Base-by-base conservation (phyloP, 2,888 invertebrate species). In the Alloplasta piceator region DNA sequence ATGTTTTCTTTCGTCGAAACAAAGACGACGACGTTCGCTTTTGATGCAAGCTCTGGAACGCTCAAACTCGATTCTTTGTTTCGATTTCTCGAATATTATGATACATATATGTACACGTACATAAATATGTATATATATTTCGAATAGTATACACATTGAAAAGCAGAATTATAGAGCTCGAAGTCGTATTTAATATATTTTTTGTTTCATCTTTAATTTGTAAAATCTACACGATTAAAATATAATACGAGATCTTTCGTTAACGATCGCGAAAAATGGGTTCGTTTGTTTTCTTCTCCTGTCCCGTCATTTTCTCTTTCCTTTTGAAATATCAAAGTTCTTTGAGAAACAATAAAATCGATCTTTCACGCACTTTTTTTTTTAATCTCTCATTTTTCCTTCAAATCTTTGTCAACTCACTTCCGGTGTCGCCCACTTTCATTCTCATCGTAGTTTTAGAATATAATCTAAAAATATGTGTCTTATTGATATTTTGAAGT, bases 401-500 rank as follows among this genome's bases (percentile, higher is more conserved):
- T 26, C 26, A 26, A 26, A 26, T 26, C 26, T 26, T 26, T 12
- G 56, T 64, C 52, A 55, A 78, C 55, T 76, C 83, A 66, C 72
- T 56, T 71, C 72, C 48, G 76, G 82, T 78, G 73, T 79, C 66
- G 66, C 61, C 52, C 70, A n/a, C n/a, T n/a, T 74, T 61, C 67
- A 71, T 78, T 36, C 55, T 67, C 63, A 48, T 50, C 48, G 50
- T 61, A 56, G 67, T 81, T 83, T 88, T 88, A 88, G 87, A 90
- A 90, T 88, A 89, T 86, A 87, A 74, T 90, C 89, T 89, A 90
- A 90, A 90, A 90, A 90, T 90, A 90, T 90, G 89, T 90, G 78
- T 89, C 86, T 86, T 87, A 86, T 88, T 89, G 89, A 90, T 90
- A 90, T 90, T 86, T 84, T 86, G 85, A 86, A 87, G 86, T 87